Evolutionary conservation across 2,797 vertebrate species (phyloP), one percentile per base, ranked within the genome.

Genomic region (Percopsis omiscomaycus): DNA sequence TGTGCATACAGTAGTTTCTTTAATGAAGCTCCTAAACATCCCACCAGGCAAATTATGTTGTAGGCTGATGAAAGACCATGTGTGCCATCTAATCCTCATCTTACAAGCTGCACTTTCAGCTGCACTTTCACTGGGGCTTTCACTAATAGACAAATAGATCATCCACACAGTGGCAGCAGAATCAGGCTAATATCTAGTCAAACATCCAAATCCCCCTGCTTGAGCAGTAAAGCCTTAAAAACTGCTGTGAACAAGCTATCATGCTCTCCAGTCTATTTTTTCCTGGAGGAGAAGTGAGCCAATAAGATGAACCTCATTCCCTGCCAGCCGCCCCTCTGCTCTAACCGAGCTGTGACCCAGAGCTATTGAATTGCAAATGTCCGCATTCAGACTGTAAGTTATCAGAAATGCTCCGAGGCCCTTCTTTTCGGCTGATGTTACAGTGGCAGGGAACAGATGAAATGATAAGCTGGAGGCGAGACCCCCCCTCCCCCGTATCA

Each of bases 321-420:
- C 51, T 37, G n/a, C 55, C 3, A 1, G 66, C 46, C 64, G 44
- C 60, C 55, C 61, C 59, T 49, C 45, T 12, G 37, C 72, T 66
- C 14, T 6, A 78, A 71, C 30, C 4, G 46, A 75, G 77, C 44
- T 1, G 48, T 5, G 66, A 77, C 67, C 61, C 57, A 27, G 13
- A 74, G 63, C 59, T 69, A 15, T 52, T 64, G 82, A 86, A 81
- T 73, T 82, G 75, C 81, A 83, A 87, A 84, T 74, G 72, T 68
- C 66, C 68, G 48, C 71, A 52, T 79, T 86, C 74, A 78, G 75
- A 71, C 68, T 5, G 56, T 57, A 56, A 68, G 75, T 61, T 37
- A 52, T 69, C 5, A 76, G 76, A 84, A 59, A 74, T 37, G 44
- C 78, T 73, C 62, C 1, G 42, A 57, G 72, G 61, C 68, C 66